Evolutionary conservation across 2,797 vertebrate genomes (phyloP), one percentile per base, ranked within the genome.

Genomic region (Oreonectes daqikongensis): DNA sequence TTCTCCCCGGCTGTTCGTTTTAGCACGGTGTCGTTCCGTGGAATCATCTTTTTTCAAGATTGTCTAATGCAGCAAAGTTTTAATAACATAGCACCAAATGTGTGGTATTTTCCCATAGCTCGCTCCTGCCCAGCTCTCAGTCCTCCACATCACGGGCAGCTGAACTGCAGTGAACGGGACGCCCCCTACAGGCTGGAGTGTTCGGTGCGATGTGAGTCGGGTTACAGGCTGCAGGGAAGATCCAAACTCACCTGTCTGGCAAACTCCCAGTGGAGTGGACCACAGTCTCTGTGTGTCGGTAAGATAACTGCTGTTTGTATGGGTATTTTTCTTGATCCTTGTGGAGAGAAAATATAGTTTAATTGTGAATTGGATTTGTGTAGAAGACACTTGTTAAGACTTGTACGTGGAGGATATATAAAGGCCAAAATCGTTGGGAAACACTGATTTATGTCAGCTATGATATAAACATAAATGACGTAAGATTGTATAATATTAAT

Each of bases 241-340:
- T 42, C 87, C 72, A 91, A 85, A 77, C 94, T 98, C 66, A 93
- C 87, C 82, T 99, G 97, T 84, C 94, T 93, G 90, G 94, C 90
- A 85, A 94, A 90, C 44, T 92, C 93, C 48, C 95, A 94, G 82
- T 99, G 97, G 97, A 97, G 95, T 85, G 91, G 92, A 79, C 85
- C 93, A 81, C 93, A 94, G 74, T 95, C 96, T 50, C 94, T 89
- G 71, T 99, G 97, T 93, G 92, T 96, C 82, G 97, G 97, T 99
- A 95, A 90, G 96, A 92, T 86, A 86, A 80, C 84, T 55, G 71
- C 14, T 35, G 15, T 61, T 20, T 55, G 28, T 77, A 1, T 44
- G 18, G 20, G 35, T 69, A 77, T 53, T 65, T 8, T 50, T 8
- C 17, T 18, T 17, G 5, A 15, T 46, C 44, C 5, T 18, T 46